Evolutionary conservation across 1,140 invertebrate genomes (phyloP).

Genomic region (Eumaeus atala): DNA sequence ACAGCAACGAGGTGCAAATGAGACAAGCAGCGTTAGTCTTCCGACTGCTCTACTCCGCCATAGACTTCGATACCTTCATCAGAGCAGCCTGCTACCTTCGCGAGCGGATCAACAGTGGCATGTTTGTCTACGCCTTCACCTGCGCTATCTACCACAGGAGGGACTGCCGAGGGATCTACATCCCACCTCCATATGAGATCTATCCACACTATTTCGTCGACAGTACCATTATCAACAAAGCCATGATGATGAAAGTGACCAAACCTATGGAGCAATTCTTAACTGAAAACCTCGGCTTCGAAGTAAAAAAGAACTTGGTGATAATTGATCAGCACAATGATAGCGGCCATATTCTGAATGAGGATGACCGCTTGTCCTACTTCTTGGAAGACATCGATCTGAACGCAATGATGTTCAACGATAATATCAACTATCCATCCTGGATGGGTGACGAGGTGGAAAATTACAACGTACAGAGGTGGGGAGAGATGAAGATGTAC

Average conservation of each 20-base stretch:
- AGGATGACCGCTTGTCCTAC: constrained; percentile 72
- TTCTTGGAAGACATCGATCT: constrained; percentile 81
- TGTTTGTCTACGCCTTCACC: constrained; percentile 5
- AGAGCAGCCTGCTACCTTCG: background rate
- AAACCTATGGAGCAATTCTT: constrained; percentile 40
- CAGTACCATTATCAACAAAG: constrained; percentile 73
- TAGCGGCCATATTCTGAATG: constrained; percentile 46
- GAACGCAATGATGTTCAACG: constrained; percentile 80
- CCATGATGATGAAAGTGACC: constrained; percentile 73
- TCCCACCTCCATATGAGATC: constrained; percentile 80
- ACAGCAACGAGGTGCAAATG: background rate
- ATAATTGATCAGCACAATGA: constrained; percentile 39
- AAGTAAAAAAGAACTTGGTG: background rate
- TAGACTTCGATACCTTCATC: constrained; percentile 5
- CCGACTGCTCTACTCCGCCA: background rate
- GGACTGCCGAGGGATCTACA: constrained; percentile 75
- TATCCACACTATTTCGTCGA: constrained; percentile 78
- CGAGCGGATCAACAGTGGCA: background rate
- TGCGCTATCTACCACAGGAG: constrained; percentile 55
- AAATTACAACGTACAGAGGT: constrained; percentile 71
- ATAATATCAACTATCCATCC: constrained; percentile 79
- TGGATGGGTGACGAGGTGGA: constrained; percentile 75
- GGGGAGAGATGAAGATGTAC: constrained; percentile 74
- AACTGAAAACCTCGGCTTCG: constrained; percentile 32
- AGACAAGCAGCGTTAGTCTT: background rate